phyloP scores from a whole-genome alignment of 2,113 vertebrate genomes.

The Ammodytes dubius region DNA sequence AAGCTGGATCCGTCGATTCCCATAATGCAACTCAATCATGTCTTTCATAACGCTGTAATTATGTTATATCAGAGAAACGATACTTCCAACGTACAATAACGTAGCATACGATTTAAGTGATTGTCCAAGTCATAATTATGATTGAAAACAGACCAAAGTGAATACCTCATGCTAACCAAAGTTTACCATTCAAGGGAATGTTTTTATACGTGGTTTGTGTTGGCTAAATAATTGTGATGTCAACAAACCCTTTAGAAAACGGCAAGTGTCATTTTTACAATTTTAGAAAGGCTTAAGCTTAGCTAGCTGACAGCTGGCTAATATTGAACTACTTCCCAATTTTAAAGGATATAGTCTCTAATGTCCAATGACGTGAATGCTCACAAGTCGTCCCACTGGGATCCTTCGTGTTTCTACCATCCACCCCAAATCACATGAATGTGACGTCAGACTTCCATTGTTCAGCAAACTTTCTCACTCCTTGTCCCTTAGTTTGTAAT shows the following conservation, averaged over 20 bases:
- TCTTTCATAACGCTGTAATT: neutral
- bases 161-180: neutral
- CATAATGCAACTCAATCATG: neutral
- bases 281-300: no score
- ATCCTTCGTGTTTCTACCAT: neutral
- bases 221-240: no score
- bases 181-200: neutral
- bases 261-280: neutral
- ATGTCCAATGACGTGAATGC: neutral
- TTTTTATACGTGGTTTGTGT: no score
- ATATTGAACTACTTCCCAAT: neutral
- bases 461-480: no score
- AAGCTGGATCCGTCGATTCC: neutral
- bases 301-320: neutral
- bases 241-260: no score
- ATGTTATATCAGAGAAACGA: neutral
- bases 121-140: neutral
- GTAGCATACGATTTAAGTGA: neutral
- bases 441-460: neutral
- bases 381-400: no score
- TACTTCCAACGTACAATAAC: neutral
- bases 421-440: neutral
- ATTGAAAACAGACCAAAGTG: neutral
- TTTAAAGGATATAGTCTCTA: neutral
- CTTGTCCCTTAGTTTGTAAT: neutral